Percentiles rank a stretch among this genome's conserved stretches.
These are phyloP conservation scores for Syngnathus rostellatus DNA, from an alignment of 2,797 vertebrate species.

Conservation along the genomic window DNA sequence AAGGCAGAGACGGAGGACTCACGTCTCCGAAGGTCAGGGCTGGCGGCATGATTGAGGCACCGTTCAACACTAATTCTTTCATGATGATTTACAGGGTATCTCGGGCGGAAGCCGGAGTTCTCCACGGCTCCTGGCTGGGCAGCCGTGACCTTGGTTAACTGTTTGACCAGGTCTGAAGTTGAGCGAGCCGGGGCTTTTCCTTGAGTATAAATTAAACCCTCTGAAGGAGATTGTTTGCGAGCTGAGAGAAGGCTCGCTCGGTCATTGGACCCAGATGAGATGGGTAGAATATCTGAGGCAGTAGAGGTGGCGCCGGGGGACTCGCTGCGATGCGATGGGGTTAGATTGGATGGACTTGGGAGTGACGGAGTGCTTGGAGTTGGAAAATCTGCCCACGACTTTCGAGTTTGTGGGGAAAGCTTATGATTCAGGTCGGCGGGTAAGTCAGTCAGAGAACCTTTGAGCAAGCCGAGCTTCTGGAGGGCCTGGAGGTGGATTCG, in stretches of 20 bases:
- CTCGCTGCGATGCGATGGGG: conserved; percentile 10
- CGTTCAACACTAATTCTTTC: not conserved
- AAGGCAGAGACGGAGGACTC: conserved; percentile 33
- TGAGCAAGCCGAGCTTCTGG: conserved; percentile 82
- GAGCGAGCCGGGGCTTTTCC: conserved; percentile 3
- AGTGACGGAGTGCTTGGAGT: conserved; percentile 30
- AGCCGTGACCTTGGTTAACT: conserved; percentile 18
- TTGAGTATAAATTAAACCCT: not conserved
- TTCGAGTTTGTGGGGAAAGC: conserved; percentile 32
- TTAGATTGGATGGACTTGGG: conserved; percentile 9
- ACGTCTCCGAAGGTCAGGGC: conserved; percentile 27
- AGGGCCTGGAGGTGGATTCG: conserved; percentile 77
- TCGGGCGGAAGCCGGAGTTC: conserved; percentile 65
- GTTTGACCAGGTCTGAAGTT: conserved; percentile 15
- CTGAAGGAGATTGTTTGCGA: conserved; percentile 2
- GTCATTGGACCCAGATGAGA: conserved; percentile 50
- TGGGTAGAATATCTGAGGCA: conserved; percentile 30
- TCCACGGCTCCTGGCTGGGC: conserved; percentile 80
- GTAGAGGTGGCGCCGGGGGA: not conserved
- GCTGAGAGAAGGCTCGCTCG: not conserved
- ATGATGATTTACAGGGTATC: conserved; percentile 13
- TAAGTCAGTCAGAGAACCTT: conserved; percentile 53
- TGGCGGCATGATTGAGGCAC: conserved; percentile 20
- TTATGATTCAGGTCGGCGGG: conserved; percentile 30
- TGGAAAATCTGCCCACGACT: conserved; percentile 37